Base-by-base conservation (phyloP, 2,888 invertebrate species). In the Eudemis profundana region DNA sequence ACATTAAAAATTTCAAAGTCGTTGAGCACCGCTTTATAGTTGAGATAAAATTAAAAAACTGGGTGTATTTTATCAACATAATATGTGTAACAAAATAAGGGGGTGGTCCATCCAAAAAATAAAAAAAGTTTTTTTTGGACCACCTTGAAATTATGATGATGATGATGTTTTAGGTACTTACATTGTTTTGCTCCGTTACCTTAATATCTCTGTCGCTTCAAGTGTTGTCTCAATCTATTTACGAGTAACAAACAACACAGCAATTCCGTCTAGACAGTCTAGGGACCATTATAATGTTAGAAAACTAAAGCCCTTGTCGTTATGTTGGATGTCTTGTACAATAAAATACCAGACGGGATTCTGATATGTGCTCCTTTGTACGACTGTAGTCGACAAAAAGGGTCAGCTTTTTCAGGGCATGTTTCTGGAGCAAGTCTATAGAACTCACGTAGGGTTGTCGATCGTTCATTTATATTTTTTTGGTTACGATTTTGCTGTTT, bases 351-450 rank as follows among this genome's bases (percentile, higher is more conserved):
- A 54, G 15, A 15, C 27, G 17, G 50, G 33, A 27, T 23, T 42
- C 23, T 23, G 27, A 40, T 54, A 40, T 54, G 38, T 53, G 14
- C 1, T 33, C 27, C 19, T 19, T 51, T 36, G 51, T 27, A 23
- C 15, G 19, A 3, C 14, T 10, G 23, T 15, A 27, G 40, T 21
- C 10, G 15, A 38, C 40, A 23, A 54, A 40, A 54, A 40, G 54
- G 40, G 23, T 40, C 53, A 53, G 40, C 40, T 27, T 10, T 53
- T 38, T 54, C 40, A 54, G 12, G 40, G 27, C 15, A 42, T 17
- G 5, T 54, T 42, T 54, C 27, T 54, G 12, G 19, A 40, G 15
- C 54, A 17, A 29, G 19, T 33, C 47, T 7, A 27, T 50, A 42
- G 23, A 15, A 27, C 14, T 42, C 3, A 15, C 15, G 36, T 51